Evolutionary conservation across 2,888 invertebrate genomes (phyloP).

Genomic region (Neocrepidodera transversa): DNA sequence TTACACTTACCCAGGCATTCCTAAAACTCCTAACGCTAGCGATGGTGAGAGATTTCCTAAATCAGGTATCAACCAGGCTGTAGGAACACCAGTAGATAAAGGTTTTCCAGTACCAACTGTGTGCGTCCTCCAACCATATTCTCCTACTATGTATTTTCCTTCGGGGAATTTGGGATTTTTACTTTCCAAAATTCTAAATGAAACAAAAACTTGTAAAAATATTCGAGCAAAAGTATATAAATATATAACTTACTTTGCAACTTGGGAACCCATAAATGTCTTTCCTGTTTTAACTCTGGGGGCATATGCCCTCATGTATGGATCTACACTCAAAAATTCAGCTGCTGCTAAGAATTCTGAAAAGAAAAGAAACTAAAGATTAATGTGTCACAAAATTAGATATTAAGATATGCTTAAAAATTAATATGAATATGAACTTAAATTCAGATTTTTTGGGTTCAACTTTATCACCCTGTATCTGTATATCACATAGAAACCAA

Average conservation of each 20-base stretch:
- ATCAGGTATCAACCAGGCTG: constrained; percentile 64
- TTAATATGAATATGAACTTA: too few species aligned
- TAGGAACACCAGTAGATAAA: constrained; percentile 65
- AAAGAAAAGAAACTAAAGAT: too few species aligned
- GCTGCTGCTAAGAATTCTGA: constrained; percentile 73
- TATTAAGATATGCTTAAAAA: too few species aligned
- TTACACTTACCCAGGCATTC: constrained; percentile 73
- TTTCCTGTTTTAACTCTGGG: constrained; percentile 63
- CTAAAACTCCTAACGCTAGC: constrained; percentile 69
- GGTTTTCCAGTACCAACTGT: constrained; percentile 62
- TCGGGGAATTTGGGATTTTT: constrained; percentile 70
- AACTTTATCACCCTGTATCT: too few species aligned
- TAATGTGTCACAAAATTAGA: too few species aligned
- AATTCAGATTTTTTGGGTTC: too few species aligned
- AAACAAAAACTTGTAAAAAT: too few species aligned
- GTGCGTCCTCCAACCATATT: constrained; percentile 74
- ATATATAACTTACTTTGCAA: constrained; percentile 66
- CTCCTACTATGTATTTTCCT: constrained; percentile 68
- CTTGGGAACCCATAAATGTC: constrained; percentile 76
- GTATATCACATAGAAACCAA: too few species aligned
- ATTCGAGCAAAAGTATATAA: neutral
- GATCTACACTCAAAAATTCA: constrained; percentile 74
- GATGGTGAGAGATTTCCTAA: constrained; percentile 68
- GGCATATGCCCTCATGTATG: constrained; percentile 72
- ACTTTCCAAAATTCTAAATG: constrained; percentile 70